A percentile compares a stretch with the other conserved stretches of the same genome.
These are phyloP conservation scores for Odocoileus hemionus DNA, from an alignment of 2,113 vertebrate genomes.

Conservation along the genomic window DNA sequence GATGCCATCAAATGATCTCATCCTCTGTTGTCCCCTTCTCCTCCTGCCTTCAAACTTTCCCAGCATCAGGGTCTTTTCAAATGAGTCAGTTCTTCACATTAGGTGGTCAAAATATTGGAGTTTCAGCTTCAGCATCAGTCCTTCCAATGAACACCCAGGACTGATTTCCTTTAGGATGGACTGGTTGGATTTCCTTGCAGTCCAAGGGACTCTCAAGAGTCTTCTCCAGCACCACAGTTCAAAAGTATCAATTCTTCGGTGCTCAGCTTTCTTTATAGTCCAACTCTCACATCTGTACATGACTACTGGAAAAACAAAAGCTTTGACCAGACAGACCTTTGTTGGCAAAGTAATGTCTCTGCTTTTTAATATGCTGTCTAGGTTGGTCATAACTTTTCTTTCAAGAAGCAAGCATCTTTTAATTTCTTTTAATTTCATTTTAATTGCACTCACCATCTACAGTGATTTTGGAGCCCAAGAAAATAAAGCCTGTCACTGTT, in stretches of 20 bases:
- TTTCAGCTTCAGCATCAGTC: neutral
- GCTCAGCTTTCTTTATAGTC: neutral
- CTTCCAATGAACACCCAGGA: neutral
- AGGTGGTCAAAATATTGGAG: neutral
- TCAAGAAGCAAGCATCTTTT: neutral
- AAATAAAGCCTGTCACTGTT: neutral
- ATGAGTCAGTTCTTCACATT: neutral
- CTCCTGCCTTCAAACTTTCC: neutral
- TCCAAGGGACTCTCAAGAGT: neutral
- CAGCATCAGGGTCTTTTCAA: neutral
- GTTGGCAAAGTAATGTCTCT: neutral
- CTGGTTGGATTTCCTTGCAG: neutral
- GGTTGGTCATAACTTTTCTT: neutral
- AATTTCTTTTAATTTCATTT: neutral
- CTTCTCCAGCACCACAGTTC: neutral
- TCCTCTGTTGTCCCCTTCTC: neutral
- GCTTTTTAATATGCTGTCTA: neutral
- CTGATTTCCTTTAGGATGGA: neutral
- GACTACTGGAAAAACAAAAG: neutral
- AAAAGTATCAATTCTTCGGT: rapidly evolving
- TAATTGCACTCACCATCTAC: neutral
- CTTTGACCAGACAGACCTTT: neutral
- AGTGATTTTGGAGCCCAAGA: neutral
- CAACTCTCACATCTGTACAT: neutral
- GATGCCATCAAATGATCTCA: neutral